Evolutionary conservation across 2,888 invertebrate genomes (phyloP).

Genomic region (Brachynemurus nebulosus): DNA sequence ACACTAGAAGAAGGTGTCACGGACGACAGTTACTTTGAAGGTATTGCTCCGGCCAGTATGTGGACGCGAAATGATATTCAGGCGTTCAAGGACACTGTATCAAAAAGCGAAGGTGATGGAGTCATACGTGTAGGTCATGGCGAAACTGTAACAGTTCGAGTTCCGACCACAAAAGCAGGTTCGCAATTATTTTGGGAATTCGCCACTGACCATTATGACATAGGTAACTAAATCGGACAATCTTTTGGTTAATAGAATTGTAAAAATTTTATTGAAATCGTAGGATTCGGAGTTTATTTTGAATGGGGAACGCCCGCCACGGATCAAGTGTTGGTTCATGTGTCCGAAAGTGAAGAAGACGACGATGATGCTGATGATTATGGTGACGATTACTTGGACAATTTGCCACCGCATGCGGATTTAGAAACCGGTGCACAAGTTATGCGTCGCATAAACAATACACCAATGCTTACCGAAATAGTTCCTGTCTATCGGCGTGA

Average conservation of each 20-base stretch:
- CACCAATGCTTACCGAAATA: conserved; percentile 64
- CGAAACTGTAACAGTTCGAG: conserved; percentile 91
- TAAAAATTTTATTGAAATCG: background rate
- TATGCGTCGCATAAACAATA: conserved; percentile 20
- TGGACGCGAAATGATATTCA: conserved; percentile 85
- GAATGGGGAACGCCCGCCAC: conserved; percentile 88
- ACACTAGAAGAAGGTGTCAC: conserved; percentile 27
- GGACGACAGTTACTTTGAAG: conserved; percentile 21
- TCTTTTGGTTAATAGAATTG: no score
- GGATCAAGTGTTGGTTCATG: conserved; percentile 82
- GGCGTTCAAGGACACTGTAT: conserved; percentile 80
- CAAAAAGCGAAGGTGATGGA: conserved; percentile 66
- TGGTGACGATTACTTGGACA: conserved; percentile 31
- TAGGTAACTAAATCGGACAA: conserved; percentile 45
- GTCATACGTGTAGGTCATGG: conserved; percentile 90
- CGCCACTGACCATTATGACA: conserved; percentile 95
- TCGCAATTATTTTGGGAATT: conserved; percentile 97
- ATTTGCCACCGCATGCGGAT: conserved; percentile 29
- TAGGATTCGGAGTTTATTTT: conserved; percentile 90
- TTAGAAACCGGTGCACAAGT: conserved; percentile 41
- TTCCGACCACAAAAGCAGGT: conserved; percentile 91
- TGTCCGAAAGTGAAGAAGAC: conserved; percentile 90
- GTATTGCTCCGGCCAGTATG: conserved; percentile 62
- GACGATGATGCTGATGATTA: conserved; percentile 55
- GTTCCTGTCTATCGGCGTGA: conserved; percentile 93